phyloP scores from a whole-genome alignment of 35 echinoderm and acorn worm genomes.

The Patiria miniata region DNA sequence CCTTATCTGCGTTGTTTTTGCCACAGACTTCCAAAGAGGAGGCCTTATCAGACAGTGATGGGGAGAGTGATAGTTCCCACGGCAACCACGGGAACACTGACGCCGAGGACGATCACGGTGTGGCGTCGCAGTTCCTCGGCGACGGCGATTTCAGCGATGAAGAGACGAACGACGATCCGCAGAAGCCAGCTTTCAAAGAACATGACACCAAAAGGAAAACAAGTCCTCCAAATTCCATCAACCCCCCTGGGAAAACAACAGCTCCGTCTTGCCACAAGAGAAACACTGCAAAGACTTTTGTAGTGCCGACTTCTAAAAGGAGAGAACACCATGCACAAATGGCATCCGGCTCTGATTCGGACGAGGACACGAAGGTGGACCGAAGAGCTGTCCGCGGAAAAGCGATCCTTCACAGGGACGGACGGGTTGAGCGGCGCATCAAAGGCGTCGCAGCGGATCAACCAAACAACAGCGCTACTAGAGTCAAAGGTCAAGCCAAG shows the following conservation, averaged over 20 bases:
- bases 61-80: neutral
- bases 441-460: neutral
- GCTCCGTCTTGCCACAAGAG: neutral
- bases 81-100: neutral
- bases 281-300: neutral
- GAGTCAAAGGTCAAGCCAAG: neutral
- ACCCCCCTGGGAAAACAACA: neutral
- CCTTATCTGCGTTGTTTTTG: neutral
- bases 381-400: conserved; percentile 35
- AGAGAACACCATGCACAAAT: neutral
- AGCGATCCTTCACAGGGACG: conserved; percentile 43
- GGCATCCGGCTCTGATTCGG: neutral
- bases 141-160: conserved; percentile 34
- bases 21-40: neutral
- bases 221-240: neutral
- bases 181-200: neutral
- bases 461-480: neutral
- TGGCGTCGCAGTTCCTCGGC: conserved; percentile 50
- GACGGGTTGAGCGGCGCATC: conserved; percentile 6
- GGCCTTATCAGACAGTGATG: neutral
- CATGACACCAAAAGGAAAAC: neutral
- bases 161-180: neutral
- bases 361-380: neutral
- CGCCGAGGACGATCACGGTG: conserved; percentile 57
- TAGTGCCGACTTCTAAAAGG: neutral